Evolutionary conservation across 2,797 vertebrate species (phyloP), one percentile per base, ranked within the genome.

Genomic region (Mastacembelus armatus): DNA sequence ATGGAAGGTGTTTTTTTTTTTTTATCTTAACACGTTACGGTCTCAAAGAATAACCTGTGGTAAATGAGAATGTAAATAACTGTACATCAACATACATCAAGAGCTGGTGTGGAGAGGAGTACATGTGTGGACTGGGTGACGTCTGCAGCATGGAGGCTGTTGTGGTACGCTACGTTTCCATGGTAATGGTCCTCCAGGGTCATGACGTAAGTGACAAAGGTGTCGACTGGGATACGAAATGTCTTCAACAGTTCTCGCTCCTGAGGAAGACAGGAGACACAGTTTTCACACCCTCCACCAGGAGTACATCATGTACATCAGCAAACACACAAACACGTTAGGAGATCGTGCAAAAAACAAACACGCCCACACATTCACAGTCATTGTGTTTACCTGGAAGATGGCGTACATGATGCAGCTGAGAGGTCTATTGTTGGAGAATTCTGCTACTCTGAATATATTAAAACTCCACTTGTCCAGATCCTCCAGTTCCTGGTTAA

Each of bases 141-240:
- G n/a, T 98, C 96, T 1, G 96, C 96, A 22, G 96, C 96, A 0
- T 98, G 96, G 5, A 97, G 94, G 83, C 96, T 98, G 91, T 98
- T 98, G 87, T 98, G 96, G 79, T 98, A 98, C 0, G 96, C 95
- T 30, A 98, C 96, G 0, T 97, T 96, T 0, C 94, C 93, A 66
- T 98, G 96, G 89, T 98, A 98, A 91, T 98, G 96, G 70, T 97
- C 96, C 86, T 98, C 96, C 39, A 98, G 89, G 5, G 96, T 98
- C 96, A 98, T 97, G 90, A 96, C 95, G 61, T 97, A 98, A 9
- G 96, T 95, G 22, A 98, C 92, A 27, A 98, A 96, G 1, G 96
- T 97, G 83, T 98, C 96, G 0, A 95, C 94, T 0, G 96, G 96
- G 84, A 98, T 98, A 63, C 95, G 95, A 87, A 98, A 98, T 0